Conservation (phyloP, 2,888 invertebrate species). For the Drosophila nr. perissopoda region DNA sequence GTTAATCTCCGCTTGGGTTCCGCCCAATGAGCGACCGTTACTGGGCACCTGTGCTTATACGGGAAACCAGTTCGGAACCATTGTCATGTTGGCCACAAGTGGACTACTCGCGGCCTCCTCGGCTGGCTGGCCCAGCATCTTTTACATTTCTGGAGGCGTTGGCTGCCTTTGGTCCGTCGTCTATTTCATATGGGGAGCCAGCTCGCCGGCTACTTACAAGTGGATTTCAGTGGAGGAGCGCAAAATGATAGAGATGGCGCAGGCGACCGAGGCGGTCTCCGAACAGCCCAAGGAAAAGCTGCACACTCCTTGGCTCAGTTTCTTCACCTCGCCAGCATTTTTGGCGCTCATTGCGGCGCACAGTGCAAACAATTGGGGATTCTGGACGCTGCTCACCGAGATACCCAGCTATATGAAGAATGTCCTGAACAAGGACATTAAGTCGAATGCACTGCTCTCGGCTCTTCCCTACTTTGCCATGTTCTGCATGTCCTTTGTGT, state of each 20-base stretch:
- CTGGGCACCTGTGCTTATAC: constrained; percentile 89
- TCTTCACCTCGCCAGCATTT: constrained; percentile 91
- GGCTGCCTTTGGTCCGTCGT: constrained; percentile 87
- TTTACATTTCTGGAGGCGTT: constrained; percentile 90
- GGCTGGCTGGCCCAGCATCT: constrained; percentile 92
- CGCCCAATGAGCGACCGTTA: constrained; percentile 88
- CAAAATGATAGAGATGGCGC: constrained; percentile 89
- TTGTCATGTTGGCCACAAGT: constrained; percentile 90
- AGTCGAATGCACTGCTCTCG: constrained; percentile 89
- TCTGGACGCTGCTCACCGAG: constrained; percentile 93
- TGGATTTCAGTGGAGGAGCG: constrained; percentile 88
- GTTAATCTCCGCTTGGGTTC: constrained; percentile 90
- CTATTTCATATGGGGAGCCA: constrained; percentile 88
- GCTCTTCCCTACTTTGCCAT: constrained; percentile 91
- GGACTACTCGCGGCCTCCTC: constrained; percentile 89
- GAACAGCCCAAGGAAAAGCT: constrained; percentile 78
- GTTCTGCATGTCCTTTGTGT: constrained; percentile 89
- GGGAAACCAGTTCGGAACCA: constrained; percentile 92
- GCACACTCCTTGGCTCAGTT: constrained; percentile 90
- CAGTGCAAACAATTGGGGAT: constrained; percentile 91
- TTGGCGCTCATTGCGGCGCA: constrained; percentile 91
- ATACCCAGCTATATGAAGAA: constrained; percentile 92
- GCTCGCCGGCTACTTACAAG: constrained; percentile 87
- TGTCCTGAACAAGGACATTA: constrained; percentile 90
- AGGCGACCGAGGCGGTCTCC: constrained; percentile 58